Conservation (phyloP, 2,888 invertebrate genomes). For the Syritta pipiens region DNA sequence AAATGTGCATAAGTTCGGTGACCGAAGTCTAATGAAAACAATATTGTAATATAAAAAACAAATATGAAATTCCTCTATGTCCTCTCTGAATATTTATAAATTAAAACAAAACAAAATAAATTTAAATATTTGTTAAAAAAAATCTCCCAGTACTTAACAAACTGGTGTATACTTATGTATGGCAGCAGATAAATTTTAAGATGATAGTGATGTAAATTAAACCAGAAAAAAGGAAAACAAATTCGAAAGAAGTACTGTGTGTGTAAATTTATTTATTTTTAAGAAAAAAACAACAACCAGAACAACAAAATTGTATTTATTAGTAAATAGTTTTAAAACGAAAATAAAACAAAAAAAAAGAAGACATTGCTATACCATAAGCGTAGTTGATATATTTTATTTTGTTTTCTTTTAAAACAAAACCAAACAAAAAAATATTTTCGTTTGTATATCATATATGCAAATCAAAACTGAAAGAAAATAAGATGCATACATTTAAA, state of each 20-base stretch:
- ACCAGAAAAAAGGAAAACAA: constrained; percentile 6
- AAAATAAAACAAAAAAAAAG: constrained; percentile 11
- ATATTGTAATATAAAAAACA: constrained; percentile 8
- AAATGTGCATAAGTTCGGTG: constrained; percentile 13
- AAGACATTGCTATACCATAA: constrained; percentile 25
- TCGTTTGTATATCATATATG: constrained; percentile 70
- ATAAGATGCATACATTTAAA: constrained; percentile 19
- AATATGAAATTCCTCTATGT: constrained; percentile 55
- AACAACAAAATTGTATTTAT: constrained; percentile 6
- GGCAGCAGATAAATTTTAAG: constrained; percentile 2
- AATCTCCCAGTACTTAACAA: constrained; percentile 17
- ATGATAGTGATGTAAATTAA: constrained; percentile 50
- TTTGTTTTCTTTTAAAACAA: too few species aligned
- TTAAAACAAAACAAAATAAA: constrained; percentile 3
- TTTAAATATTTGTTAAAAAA: constrained; percentile 34
- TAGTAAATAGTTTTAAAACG: constrained; percentile 17
- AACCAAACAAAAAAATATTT: too few species aligned
- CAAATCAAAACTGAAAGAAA: constrained; percentile 49
- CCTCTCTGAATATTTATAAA: constrained; percentile 51
- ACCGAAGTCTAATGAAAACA: constrained; percentile 8
- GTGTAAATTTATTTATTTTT: constrained; percentile 45
- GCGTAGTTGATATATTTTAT: constrained; percentile 28
- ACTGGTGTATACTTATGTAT: constrained; percentile 12
- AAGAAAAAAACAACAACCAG: neutral
- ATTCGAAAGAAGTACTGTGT: too few species aligned